Base-by-base conservation (phyloP, 2,113 vertebrate genomes). In the Sinocyclocheilus anophthalmus region DNA sequence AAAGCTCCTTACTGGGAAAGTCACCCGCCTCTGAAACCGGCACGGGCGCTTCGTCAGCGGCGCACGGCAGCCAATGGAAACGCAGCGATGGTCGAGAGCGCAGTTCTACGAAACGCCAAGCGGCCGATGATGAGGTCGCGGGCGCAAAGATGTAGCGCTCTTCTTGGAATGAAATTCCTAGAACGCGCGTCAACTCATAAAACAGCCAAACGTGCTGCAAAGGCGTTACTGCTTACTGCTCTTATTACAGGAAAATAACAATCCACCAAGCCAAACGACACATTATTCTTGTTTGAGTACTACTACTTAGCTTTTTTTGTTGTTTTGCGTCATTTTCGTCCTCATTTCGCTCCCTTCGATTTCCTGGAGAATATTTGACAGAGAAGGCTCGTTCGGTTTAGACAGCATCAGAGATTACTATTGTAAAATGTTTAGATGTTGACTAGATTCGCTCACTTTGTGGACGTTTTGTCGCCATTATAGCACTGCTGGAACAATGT, bases 91-190 rank as follows among this genome's bases (percentile, higher is more conserved):
- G 22, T 82, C 72, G 70, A 20, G 73, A 85, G 85, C 87, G 84
- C 69, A 88, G 81, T 86, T 91, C 88, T 72, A 79, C 80, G 87
- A 88, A 87, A 85, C 30, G 67, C 59, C 59, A n/a, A 24, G 85
- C 67, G 48, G 57, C 33, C 57, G 45, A 4, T 67, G 24, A 67
- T 16, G 67, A 79, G 81, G 79, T 85, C 90, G 88, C 83, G 53
- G 85, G 89, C 88, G 87, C 86, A 86, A 88, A 89, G 89, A 92
- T 87, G 81, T 87, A 90, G 90, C 91, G 85, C 89, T 75, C 86
- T 95, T 93, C 92, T 88, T 59, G 88, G 92, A 94, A 93, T 55
- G 83, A 18, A 84, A 90, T 94, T 95, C 91, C 90, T 30, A 87
- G 93, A 94, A 94, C 10, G 67, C 84, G 77, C 18, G 85, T 85